phyloP scores from a whole-genome alignment of 2,113 vertebrate genomes.

The Anthoscopus minutus region DNA sequence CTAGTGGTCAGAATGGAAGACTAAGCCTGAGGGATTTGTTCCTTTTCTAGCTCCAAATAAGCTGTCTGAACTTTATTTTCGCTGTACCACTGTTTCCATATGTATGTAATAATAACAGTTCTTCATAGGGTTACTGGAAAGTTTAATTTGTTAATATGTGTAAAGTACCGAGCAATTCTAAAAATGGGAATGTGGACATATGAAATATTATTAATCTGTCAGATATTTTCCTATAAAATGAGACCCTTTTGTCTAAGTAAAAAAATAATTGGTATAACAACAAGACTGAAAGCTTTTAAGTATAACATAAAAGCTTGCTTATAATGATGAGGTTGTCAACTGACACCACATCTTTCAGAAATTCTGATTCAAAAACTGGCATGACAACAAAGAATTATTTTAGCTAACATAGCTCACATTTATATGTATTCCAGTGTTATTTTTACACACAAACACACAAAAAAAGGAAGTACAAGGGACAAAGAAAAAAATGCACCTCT shows the following conservation, averaged over 20 bases:
- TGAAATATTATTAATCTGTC: slow-evolving; percentile 21
- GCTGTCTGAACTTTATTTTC: not conserved
- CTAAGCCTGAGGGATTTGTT: not conserved
- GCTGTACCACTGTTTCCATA: not conserved
- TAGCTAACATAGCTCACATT: not conserved
- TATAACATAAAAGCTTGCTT: not conserved
- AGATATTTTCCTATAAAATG: slow-evolving; percentile 19
- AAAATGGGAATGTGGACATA: not conserved
- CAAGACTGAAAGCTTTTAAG: slow-evolving; percentile 23
- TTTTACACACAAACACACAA: not conserved
- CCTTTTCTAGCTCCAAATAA: not conserved
- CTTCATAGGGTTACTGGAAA: not conserved
- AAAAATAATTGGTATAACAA: slow-evolving; percentile 27
- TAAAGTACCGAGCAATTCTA: not conserved
- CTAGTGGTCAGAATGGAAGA: not conserved
- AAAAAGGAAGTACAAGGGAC: not conserved
- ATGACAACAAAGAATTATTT: not conserved
- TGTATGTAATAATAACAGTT: not conserved
- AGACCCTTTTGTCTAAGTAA: slow-evolving; percentile 4
- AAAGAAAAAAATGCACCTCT: not conserved
- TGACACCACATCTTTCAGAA: not conserved
- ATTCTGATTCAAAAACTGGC: not conserved
- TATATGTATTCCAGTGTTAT: not conserved
- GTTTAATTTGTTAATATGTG: not conserved
- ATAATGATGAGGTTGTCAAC: not conserved